A percentile compares a stretch with the other conserved stretches of the same genome.
Conservation (phyloP, 2,888 invertebrate genomes). For the Pristionchus arcanus region DNA sequence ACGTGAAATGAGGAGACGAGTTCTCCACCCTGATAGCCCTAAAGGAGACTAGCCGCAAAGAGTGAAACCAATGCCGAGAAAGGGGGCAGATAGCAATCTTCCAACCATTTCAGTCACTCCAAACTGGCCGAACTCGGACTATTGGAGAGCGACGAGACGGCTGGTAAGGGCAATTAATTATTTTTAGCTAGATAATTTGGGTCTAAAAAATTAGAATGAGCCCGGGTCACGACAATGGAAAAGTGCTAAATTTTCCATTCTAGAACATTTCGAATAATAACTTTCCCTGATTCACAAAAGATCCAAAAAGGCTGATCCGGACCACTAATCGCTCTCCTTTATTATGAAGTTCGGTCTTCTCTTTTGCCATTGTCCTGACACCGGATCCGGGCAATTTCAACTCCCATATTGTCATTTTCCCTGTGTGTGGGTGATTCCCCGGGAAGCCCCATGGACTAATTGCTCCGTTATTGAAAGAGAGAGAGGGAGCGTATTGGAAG, state of each 20-base stretch:
- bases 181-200: too few relatives aligned
- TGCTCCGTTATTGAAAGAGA: background rate
- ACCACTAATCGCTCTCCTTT: background rate
- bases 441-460: background rate
- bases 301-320: background rate
- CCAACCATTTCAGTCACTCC: slow-evolving; percentile 50
- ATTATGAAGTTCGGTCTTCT: background rate
- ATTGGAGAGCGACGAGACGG: slow-evolving; percentile 42
- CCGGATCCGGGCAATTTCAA: background rate
- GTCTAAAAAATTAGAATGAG: too few relatives aligned
- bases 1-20: background rate
- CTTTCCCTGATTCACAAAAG: background rate
- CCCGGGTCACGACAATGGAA: too few relatives aligned
- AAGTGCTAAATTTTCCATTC: too few relatives aligned
- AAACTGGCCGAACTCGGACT: slow-evolving; percentile 53
- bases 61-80: background rate
- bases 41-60: background rate
- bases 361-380: background rate
- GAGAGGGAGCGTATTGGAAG: background rate
- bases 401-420: background rate
- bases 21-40: background rate
- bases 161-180: background rate
- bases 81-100: background rate
- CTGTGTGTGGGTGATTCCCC: background rate
- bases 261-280: too few relatives aligned